phyloP scores from a whole-genome alignment of 2,797 vertebrate species.

The Cottoperca gobio region DNA sequence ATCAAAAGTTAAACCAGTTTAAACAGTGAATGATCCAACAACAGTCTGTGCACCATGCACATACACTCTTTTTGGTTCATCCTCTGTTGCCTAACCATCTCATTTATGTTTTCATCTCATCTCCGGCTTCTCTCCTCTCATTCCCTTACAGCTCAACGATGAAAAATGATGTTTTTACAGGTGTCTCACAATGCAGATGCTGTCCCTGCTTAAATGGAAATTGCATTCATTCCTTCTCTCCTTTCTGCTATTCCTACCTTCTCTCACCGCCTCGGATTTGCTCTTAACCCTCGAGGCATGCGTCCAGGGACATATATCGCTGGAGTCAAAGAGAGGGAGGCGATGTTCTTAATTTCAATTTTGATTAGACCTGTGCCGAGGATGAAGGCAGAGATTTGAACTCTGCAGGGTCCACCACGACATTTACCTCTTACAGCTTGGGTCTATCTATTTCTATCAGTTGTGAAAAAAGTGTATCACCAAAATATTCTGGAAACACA shows the following conservation, averaged over 20 bases:
- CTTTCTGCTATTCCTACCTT: constrained; percentile 45
- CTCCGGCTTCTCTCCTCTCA: constrained; percentile 29
- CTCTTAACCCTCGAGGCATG: constrained; percentile 46
- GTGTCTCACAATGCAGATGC: constrained; percentile 77
- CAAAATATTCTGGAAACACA: background rate
- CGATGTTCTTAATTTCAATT: constrained; percentile 18
- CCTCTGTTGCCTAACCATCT: constrained; percentile 31
- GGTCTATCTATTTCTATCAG: background rate
- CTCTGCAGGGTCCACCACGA: background rate
- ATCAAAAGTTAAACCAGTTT: constrained; percentile 25
- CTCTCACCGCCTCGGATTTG: constrained; percentile 53
- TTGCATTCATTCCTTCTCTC: constrained; percentile 71
- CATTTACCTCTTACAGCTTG: constrained; percentile 1
- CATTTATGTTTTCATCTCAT: constrained; percentile 47
- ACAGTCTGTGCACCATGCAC: background rate
- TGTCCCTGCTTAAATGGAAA: constrained; percentile 76
- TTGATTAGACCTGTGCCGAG: constrained; percentile 30
- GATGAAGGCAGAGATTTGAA: constrained; percentile 6
- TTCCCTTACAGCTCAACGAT: constrained; percentile 65
- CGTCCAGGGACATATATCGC: constrained; percentile 43
- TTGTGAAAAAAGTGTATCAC: background rate
- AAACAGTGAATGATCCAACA: constrained; percentile 10
- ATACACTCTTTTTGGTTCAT: background rate
- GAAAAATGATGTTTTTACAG: constrained; percentile 86
- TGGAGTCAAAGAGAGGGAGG: constrained; percentile 12